phyloP scores from a whole-genome alignment of 2,113 vertebrate species.

The Tragelaphus strepsiceros region DNA sequence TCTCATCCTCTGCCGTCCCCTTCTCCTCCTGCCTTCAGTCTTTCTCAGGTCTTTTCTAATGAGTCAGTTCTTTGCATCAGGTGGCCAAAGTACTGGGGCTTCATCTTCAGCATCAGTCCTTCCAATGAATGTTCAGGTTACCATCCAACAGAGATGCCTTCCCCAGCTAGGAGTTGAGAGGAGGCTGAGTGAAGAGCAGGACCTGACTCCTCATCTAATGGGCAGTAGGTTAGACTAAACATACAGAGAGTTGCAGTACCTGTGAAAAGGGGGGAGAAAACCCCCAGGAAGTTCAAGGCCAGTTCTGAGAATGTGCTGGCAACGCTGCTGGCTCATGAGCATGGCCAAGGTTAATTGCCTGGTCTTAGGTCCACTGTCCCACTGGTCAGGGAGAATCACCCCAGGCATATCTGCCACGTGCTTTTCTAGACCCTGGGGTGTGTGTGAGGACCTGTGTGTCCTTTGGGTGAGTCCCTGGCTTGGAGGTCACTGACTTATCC shows the following conservation, averaged over 20 bases:
- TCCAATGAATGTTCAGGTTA: not conserved
- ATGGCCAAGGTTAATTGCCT: not conserved
- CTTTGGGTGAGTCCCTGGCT: not conserved
- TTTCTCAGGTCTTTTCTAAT: not conserved
- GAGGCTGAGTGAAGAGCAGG: not conserved
- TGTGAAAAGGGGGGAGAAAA: not conserved
- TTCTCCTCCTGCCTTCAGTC: not conserved
- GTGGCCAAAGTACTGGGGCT: not conserved
- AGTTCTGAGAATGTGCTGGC: not conserved
- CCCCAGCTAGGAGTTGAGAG: not conserved
- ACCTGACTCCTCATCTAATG: not conserved
- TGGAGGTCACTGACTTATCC: not conserved
- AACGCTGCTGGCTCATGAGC: not conserved
- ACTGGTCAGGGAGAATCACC: not conserved
- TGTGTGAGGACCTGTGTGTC: not conserved
- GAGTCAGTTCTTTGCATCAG: not conserved
- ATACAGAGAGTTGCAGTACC: not conserved
- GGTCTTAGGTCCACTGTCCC: not conserved
- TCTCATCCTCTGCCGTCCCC: not conserved
- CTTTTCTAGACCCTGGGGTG: not conserved
- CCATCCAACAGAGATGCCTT: conserved; percentile 42
- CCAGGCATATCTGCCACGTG: not conserved
- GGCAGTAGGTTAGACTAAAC: not conserved
- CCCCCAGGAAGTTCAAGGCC: not conserved
- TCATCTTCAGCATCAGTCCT: not conserved